Evolutionary conservation across 2,888 invertebrate species (phyloP).

Genomic region (Tanaodytes sp.): DNA sequence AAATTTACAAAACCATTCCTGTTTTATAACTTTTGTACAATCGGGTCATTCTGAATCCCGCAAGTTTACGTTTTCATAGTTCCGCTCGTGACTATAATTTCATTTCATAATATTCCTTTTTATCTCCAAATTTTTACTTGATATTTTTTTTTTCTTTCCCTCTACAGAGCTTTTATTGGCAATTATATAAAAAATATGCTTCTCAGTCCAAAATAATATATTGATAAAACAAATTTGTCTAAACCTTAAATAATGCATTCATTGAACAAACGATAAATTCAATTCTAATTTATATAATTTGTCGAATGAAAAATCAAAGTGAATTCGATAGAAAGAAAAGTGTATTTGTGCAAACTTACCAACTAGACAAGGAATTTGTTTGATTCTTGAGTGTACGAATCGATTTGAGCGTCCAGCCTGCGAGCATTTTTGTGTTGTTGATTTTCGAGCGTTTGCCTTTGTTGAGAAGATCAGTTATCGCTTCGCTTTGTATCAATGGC

Average conservation of each 20-base stretch:
- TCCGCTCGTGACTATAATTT: slow-evolving; percentile 37
- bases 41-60: too few species aligned
- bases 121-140: too few species aligned
- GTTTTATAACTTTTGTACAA: too few species aligned
- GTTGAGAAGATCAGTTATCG: slow-evolving; percentile 86
- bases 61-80: slow-evolving; percentile 51
- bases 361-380: slow-evolving; percentile 71
- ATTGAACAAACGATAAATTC: too few species aligned
- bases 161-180: not conserved
- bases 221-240: too few species aligned
- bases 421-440: slow-evolving; percentile 90
- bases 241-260: too few species aligned
- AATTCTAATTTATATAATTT: too few species aligned
- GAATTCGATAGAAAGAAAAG: too few species aligned
- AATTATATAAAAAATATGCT: slow-evolving; percentile 1
- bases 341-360: slow-evolving; percentile 73
- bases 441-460: slow-evolving; percentile 90
- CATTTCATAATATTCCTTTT: too few species aligned
- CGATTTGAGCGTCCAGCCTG: slow-evolving; percentile 96
- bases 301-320: too few species aligned
- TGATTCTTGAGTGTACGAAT: slow-evolving; percentile 89
- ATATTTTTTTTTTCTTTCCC: not conserved
- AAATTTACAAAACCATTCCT: too few species aligned
- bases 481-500: slow-evolving; percentile 86
- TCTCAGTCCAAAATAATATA: too few species aligned